phyloP scores from a whole-genome alignment of 1,140 invertebrate species.

The Pectinophora gossypiella region DNA sequence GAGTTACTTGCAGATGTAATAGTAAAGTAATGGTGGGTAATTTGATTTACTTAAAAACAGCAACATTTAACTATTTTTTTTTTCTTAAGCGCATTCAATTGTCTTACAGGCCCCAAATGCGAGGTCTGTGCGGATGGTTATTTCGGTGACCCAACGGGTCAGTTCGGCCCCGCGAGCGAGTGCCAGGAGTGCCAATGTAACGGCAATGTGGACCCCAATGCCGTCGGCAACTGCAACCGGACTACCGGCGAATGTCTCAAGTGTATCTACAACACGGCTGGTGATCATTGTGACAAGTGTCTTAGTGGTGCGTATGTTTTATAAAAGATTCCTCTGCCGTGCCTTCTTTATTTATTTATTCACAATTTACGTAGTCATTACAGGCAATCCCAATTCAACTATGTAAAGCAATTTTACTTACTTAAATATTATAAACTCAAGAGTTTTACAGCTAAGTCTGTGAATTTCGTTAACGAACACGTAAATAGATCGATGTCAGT shows the following conservation, averaged over 20 bases:
- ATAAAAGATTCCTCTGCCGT: too few species aligned
- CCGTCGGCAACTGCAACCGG: slow-evolving; percentile 94
- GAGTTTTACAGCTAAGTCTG: too few species aligned
- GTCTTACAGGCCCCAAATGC: slow-evolving; percentile 84
- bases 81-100: neutral
- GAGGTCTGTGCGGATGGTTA: slow-evolving; percentile 97
- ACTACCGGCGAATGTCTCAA: slow-evolving; percentile 96
- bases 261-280: slow-evolving; percentile 97
- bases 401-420: too few species aligned
- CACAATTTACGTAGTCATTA: too few species aligned
- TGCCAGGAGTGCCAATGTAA: slow-evolving; percentile 96
- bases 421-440: too few species aligned
- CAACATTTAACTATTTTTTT: neutral
- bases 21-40: too few species aligned
- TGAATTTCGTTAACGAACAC: too few species aligned
- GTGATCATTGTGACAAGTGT: slow-evolving; percentile 92
- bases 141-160: slow-evolving; percentile 90
- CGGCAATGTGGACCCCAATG: slow-evolving; percentile 95
- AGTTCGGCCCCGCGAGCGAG: slow-evolving; percentile 78
- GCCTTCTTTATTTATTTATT: too few species aligned
- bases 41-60: too few species aligned
- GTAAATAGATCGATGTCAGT: too few species aligned
- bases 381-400: too few species aligned
- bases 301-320: slow-evolving; percentile 83
- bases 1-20: too few species aligned